Percentiles rank a stretch among this genome's conserved stretches.
Conservation (phyloP, 2,888 invertebrate species). For the Hirtodrosophila histrioides region DNA sequence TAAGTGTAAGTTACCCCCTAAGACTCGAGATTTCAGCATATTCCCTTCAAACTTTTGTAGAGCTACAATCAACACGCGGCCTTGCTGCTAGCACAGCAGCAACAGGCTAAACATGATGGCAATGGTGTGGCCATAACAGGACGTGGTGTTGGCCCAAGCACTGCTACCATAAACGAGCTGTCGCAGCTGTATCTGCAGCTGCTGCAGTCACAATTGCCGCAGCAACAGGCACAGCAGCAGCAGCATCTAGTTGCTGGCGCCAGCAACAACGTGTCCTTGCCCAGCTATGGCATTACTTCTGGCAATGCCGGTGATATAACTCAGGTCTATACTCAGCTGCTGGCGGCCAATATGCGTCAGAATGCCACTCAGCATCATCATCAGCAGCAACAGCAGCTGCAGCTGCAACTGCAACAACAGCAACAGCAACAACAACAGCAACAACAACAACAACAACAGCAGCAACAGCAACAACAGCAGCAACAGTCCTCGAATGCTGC, state of each 20-base stretch:
- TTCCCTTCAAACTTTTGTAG: too few species aligned
- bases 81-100: too few species aligned
- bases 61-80: too few species aligned
- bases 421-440: slow-evolving; percentile 28
- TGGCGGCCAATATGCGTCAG: slow-evolving; percentile 34
- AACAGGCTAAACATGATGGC: slow-evolving; percentile 2
- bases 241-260: slow-evolving; percentile 26
- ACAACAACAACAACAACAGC: slow-evolving; percentile 8
- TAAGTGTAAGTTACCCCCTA: slow-evolving; percentile 32
- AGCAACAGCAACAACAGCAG: slow-evolving; percentile 14
- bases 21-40: too few species aligned
- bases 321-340: slow-evolving; percentile 37
- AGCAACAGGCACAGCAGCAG: slow-evolving; percentile 30
- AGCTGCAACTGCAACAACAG: slow-evolving; percentile 9
- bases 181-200: slow-evolving; percentile 24
- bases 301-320: slow-evolving; percentile 10
- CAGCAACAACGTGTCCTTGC: slow-evolving; percentile 21
- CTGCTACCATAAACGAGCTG: slow-evolving; percentile 5
- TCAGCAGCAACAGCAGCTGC: slow-evolving; percentile 17
- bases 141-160: not conserved
- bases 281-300: slow-evolving; percentile 15
- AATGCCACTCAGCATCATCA: slow-evolving; percentile 11
- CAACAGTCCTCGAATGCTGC: slow-evolving; percentile 27
- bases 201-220: slow-evolving; percentile 34
- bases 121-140: not conserved